Evolutionary conservation across 2,113 vertebrate genomes (phyloP), one percentile per base, ranked within the genome.

Genomic region (Ariopsis seemanni): DNA sequence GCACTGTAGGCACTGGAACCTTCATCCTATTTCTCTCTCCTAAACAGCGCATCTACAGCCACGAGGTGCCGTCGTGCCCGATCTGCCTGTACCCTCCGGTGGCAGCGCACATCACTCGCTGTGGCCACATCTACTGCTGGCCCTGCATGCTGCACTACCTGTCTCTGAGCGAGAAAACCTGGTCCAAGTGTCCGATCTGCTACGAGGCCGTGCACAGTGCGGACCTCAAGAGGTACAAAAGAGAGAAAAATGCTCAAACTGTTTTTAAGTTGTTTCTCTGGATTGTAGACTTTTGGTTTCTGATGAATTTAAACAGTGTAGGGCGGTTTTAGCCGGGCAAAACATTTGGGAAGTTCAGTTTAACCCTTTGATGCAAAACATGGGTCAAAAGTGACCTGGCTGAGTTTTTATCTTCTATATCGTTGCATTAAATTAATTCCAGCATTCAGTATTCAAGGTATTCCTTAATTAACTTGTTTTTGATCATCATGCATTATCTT

Each of bases 81-180:
- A 99, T 99, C 92, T 99, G 98, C 93, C 96, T 99, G 80, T 99
- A 98, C 91, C 97, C 98, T 62, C 98, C 98, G 0, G 94, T 98
- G 0, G 97, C 97, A 34, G 98, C 98, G 52, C 98, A 97, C 95
- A 99, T 99, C 92, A 99, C 98, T 0, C 97, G 96, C 78, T 99
- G 98, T 52, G 98, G 98, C 71, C 98, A 99, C 92, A 99, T 99
- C 93, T 99, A 98, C 90, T 99, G 98, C 91, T 99, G 98, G 98
- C 95, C 97, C 0, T 99, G 98, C 92, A 99, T 99, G 93, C 95
- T 99, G 92, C 98, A 99, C 93, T 99, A 98, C 92, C 95, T 99
- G 87, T 98, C 98, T 84, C 91, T 99, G 77, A 96, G 97, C 60
- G 98, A 99, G 83, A 98, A 97, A 94, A 95, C 95, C 91, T 99